Conservation (phyloP, 2,797 vertebrate species). For the Merluccius polli region DNA sequence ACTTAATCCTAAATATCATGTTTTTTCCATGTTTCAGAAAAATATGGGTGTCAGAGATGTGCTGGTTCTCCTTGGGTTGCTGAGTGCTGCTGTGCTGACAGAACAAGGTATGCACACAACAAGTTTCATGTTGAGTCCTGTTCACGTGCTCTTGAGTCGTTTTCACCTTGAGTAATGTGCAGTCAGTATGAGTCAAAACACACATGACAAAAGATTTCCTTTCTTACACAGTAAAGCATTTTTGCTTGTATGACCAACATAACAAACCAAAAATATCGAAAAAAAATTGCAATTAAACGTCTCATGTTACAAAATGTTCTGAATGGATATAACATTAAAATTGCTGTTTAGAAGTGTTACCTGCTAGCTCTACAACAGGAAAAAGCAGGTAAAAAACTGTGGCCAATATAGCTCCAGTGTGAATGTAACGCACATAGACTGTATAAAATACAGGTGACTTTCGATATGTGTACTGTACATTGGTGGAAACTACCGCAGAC, state of each 20-base stretch:
- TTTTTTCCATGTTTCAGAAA: neutral
- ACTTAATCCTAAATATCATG: neutral
- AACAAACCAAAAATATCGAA: too few relatives aligned
- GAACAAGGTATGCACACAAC: neutral
- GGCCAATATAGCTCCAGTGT: too few relatives aligned
- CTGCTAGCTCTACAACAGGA: too few relatives aligned
- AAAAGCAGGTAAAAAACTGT: too few relatives aligned
- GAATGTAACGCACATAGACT: too few relatives aligned
- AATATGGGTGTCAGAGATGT: neutral
- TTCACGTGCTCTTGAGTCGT: neutral
- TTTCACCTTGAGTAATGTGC: neutral
- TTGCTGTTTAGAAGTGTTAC: too few relatives aligned
- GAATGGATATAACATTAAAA: too few relatives aligned
- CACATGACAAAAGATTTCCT: neutral
- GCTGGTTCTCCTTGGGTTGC: neutral
- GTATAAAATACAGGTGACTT: too few relatives aligned
- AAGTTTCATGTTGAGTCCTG: neutral
- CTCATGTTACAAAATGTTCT: too few relatives aligned
- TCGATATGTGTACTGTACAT: too few relatives aligned
- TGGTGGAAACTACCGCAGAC: too few relatives aligned
- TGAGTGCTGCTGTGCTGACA: neutral
- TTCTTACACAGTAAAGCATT: neutral
- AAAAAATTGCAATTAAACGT: too few relatives aligned
- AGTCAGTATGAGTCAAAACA: neutral
- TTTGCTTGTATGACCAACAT: neutral